A percentile compares a stretch with the other conserved stretches of the same genome.
Conservation (phyloP, 2,113 vertebrate genomes). For the Poeciliopsis retropinna region DNA sequence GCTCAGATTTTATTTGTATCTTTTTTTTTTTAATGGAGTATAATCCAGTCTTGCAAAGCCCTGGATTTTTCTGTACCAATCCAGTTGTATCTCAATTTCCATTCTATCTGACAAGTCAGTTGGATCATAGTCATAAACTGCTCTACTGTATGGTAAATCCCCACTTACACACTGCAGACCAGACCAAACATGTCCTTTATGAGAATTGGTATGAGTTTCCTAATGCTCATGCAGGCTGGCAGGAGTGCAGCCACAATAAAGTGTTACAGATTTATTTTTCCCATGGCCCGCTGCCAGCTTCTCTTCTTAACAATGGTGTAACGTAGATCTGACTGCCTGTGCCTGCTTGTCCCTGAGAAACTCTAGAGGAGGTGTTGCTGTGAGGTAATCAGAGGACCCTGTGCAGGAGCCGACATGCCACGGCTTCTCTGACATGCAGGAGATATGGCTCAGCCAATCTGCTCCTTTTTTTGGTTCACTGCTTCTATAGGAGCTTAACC, state of each 20-base stretch:
- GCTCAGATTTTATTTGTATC: too few species aligned
- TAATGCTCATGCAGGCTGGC: slow-evolving; percentile 38
- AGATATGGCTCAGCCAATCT: slow-evolving; percentile 25
- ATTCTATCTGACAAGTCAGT: neutral
- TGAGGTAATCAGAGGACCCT: slow-evolving; percentile 5
- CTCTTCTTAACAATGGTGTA: slow-evolving; percentile 62
- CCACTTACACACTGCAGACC: slow-evolving; percentile 5
- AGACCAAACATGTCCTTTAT: slow-evolving; percentile 33
- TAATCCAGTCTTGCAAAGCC: neutral
- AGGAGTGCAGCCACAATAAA: slow-evolving; percentile 40
- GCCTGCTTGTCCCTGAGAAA: slow-evolving; percentile 65
- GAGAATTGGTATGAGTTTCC: slow-evolving; percentile 53
- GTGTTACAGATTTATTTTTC: slow-evolving; percentile 72
- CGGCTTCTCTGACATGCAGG: slow-evolving; percentile 27
- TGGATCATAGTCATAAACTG: neutral
- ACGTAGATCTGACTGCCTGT: slow-evolving; percentile 57
- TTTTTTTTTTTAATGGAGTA: neutral
- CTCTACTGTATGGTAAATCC: slow-evolving; percentile 18
- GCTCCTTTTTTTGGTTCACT: slow-evolving; percentile 6
- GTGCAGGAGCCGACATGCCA: slow-evolving; percentile 63
- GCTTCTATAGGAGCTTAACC: neutral
- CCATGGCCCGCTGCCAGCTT: slow-evolving; percentile 69
- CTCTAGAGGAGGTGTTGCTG: slow-evolving; percentile 54
- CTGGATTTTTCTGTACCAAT: neutral
- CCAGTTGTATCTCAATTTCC: neutral